Conservation (phyloP, 2,113 vertebrate species). For the Toxotes jaculatrix region DNA sequence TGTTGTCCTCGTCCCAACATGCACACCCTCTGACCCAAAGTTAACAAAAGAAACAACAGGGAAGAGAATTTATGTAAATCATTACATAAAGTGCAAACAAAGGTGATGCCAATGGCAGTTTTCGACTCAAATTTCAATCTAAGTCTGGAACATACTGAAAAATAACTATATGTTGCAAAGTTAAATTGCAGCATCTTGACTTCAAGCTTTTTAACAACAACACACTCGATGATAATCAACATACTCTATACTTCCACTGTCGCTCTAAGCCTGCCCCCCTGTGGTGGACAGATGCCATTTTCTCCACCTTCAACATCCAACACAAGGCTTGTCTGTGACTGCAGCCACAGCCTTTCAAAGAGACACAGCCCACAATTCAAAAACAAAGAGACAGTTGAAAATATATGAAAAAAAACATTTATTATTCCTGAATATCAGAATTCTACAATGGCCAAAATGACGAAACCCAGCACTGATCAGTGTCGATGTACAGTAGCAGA, state of each 20-base stretch:
- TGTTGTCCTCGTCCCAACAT: neutral
- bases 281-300: neutral
- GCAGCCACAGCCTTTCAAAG: neutral
- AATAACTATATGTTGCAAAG: neutral
- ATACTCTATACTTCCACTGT: neutral
- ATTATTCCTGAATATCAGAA: conserved; percentile 41
- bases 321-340: neutral
- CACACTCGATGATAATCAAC: too few relatives aligned
- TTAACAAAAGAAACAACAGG: conserved; percentile 8
- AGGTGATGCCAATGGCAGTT: neutral
- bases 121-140: neutral
- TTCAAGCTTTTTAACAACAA: neutral
- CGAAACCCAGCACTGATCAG: conserved; percentile 3
- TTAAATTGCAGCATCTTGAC: neutral
- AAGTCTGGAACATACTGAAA: neutral
- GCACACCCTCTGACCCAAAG: conserved; percentile 23
- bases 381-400: conserved; percentile 11
- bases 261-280: neutral
- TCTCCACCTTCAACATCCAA: neutral
- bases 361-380: neutral
- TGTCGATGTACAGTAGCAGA: neutral
- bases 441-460: conserved; percentile 16
- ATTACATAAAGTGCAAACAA: conserved; percentile 6
- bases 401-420: conserved; percentile 51
- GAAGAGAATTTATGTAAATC: neutral